Conservation (phyloP, 2,113 vertebrate genomes). For the Erpornis zantholeuca region DNA sequence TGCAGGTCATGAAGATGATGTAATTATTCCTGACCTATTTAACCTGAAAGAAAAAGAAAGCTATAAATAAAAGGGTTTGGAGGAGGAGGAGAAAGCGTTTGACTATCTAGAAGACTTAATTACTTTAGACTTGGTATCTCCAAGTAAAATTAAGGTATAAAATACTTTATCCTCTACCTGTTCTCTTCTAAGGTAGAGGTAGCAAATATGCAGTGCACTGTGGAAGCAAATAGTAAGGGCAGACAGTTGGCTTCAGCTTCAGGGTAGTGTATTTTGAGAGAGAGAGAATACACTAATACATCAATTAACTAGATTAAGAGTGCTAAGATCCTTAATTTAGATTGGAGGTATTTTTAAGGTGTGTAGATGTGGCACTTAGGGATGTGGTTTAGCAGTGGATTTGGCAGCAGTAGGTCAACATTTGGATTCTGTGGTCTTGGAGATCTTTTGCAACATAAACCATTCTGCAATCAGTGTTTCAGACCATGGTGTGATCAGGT, state of each 20-base stretch:
- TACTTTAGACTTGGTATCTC: background rate
- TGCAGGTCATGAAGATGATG: background rate
- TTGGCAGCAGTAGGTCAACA: background rate
- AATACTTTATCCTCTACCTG: background rate
- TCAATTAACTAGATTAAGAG: background rate
- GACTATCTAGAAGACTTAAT: background rate
- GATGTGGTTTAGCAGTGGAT: background rate
- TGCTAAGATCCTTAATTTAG: background rate
- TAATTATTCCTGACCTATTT: constrained; percentile 24
- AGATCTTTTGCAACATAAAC: background rate
- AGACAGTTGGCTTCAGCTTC: background rate
- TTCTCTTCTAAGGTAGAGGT: background rate
- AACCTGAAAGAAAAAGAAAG: background rate
- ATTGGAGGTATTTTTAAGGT: background rate
- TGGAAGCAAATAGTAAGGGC: background rate
- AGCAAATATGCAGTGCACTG: fast-evolving
- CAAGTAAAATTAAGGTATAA: background rate
- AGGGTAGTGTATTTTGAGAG: background rate
- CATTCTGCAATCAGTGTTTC: background rate
- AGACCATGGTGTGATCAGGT: background rate
- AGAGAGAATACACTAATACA: background rate
- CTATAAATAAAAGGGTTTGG: background rate
- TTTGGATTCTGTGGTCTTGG: background rate
- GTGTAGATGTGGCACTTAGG: background rate
- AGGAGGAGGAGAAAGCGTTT: background rate